Evolutionary conservation across 2,113 vertebrate genomes (phyloP).

Genomic region (Seriola aureovittata): DNA sequence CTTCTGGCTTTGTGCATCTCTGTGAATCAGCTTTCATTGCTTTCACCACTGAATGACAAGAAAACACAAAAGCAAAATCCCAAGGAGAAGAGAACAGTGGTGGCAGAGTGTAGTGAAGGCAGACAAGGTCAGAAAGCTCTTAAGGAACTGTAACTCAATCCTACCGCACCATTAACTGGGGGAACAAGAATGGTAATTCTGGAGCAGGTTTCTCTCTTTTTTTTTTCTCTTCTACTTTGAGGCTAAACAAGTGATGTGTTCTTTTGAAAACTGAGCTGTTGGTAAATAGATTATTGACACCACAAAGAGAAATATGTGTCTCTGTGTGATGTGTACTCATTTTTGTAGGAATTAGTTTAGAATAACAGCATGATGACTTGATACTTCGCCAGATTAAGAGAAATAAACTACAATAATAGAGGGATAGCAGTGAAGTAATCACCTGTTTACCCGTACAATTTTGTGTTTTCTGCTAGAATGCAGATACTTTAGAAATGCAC

Average conservation of each 20-base stretch:
- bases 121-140: conserved; percentile 82
- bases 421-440: conserved; percentile 10
- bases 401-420: background rate
- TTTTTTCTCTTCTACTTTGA: conserved; percentile 16
- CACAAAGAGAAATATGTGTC: conserved; percentile 6
- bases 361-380: conserved; percentile 3
- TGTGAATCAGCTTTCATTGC: conserved; percentile 81
- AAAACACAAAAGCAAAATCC: conserved; percentile 89
- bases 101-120: conserved; percentile 66
- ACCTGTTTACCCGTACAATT: background rate
- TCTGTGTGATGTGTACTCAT: conserved; percentile 14
- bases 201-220: conserved; percentile 52
- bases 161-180: conserved; percentile 76
- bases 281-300: conserved; percentile 32
- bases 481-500: background rate
- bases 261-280: conserved; percentile 12
- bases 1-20: conserved; percentile 86
- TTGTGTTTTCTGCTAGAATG: background rate
- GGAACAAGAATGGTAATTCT: conserved; percentile 62
- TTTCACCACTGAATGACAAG: conserved; percentile 87
- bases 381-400: background rate
- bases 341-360: background rate
- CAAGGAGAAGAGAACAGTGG: conserved; percentile 70
- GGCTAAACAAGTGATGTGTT: conserved; percentile 11
- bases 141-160: conserved; percentile 79